phyloP scores from a whole-genome alignment of 2,797 vertebrate species.

The Falco rusticolus region DNA sequence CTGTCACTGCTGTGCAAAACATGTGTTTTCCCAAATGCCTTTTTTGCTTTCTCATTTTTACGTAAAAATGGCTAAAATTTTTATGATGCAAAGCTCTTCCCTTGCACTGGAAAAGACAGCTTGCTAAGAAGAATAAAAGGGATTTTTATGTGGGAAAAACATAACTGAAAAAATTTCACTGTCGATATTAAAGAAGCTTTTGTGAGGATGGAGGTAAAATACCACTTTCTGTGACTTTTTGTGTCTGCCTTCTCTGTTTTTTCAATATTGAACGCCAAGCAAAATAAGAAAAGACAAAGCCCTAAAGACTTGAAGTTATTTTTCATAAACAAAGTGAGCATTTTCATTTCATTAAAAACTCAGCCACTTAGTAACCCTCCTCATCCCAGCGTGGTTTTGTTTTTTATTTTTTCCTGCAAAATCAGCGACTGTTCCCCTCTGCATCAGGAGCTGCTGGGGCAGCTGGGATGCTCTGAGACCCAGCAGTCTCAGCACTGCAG shows the following conservation, averaged over 20 bases:
- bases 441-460: background rate
- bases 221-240: background rate
- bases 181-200: background rate
- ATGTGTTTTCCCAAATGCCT: background rate
- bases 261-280: background rate
- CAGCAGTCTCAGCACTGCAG: fast-evolving
- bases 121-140: background rate
- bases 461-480: background rate
- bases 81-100: background rate
- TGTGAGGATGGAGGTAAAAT: background rate
- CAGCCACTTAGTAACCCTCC: background rate
- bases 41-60: background rate
- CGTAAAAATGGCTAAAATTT: background rate
- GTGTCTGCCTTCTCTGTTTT: background rate
- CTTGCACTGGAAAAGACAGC: background rate
- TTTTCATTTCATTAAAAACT: background rate
- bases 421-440: fast-evolving
- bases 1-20: background rate
- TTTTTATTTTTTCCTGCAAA: background rate
- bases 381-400: background rate
- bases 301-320: background rate
- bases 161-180: background rate
- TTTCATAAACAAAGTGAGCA: background rate
- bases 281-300: background rate
- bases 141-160: background rate